Conservation (phyloP, 2,888 invertebrate species). For the Enchytraeus crypticus region DNA sequence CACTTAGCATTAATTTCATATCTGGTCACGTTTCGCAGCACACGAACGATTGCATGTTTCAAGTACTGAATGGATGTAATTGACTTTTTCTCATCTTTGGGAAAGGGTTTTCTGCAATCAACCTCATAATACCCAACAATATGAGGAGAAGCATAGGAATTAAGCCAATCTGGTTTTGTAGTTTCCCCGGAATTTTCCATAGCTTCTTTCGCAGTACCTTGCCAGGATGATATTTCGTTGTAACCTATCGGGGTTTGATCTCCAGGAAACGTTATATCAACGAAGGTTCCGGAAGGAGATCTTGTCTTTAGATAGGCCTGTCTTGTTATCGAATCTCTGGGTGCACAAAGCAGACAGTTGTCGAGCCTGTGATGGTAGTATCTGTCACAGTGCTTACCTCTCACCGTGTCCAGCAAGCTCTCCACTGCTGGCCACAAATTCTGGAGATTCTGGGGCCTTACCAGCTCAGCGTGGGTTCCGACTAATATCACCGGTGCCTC, state of each 20-base stretch:
- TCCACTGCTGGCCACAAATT: constrained; percentile 24
- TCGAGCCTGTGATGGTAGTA: constrained; percentile 15
- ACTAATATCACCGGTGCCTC: constrained; percentile 12
- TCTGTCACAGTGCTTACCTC: constrained; percentile 22
- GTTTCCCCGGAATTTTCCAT: constrained; percentile 13
- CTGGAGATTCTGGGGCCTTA: constrained; percentile 10
- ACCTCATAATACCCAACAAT: constrained; percentile 26
- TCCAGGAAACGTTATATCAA: no score
- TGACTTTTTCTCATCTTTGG: constrained; percentile 27
- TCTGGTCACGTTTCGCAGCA: constrained; percentile 14
- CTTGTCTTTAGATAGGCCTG: constrained; percentile 10
- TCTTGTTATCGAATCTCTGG: neutral
- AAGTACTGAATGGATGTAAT: constrained; percentile 28
- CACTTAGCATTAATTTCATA: constrained; percentile 24
- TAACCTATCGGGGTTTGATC: constrained; percentile 28
- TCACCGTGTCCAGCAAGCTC: constrained; percentile 21
- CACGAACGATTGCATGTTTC: constrained; percentile 26
- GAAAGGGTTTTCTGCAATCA: constrained; percentile 27
- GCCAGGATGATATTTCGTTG: constrained; percentile 23
- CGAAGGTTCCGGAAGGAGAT: constrained; percentile 22
- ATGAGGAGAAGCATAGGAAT: constrained; percentile 9
- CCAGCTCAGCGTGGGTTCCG: constrained; percentile 12
- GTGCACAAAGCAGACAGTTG: constrained; percentile 25
- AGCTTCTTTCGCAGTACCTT: constrained; percentile 5
- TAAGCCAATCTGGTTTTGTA: neutral